Base-by-base conservation (phyloP, 1,140 invertebrate genomes). In the Panagrolaimus sp. region DNA sequence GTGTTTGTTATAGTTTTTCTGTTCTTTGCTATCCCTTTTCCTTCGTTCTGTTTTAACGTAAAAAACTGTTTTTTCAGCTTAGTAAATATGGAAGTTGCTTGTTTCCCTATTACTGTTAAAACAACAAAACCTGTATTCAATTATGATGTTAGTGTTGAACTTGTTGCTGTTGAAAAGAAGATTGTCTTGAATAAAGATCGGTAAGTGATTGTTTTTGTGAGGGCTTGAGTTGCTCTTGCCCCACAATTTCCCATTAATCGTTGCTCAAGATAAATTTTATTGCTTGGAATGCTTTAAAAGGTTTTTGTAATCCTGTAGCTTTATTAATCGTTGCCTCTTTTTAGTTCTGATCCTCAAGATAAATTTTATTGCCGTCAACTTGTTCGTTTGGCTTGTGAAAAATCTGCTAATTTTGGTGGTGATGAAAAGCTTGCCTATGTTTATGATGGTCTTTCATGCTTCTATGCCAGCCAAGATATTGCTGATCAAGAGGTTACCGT, bases 111-210 rank as follows among this genome's bases (percentile, higher is more conserved):
- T 16, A 27, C 20, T 11, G n/a, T 57, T 5, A 57, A 57, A 27
- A 20, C 27, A 11, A 20, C 20, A 14, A n/a, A 11, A 11, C 20
- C 51, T 8, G 20, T 25, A 20, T 27, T 57, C 13, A 25, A 25
- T 20, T n/a, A 11, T 16, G 51, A 25, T 20, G 51, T 25, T 13
- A 57, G 20, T 5, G 20, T 20, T 4, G 2, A 14, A 5, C 51
- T 57, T 27, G n/a, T 57, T 2, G 20, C 20, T 57, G 51, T 13
- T 1, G 27, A n/a, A 8, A 20, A 27, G 11, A 27, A 9, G 5
- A 57, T 57, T 16, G 20, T 27, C 9, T n/a, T 57, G n/a, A 57
- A 57, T 16, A 57, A 57, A 27, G 51, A 20, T 57, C 51, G 51
- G 51, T 57, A 27, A 57, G 51, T 57, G n/a, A n/a, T n/a, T 57